Conservation (phyloP, 2,888 invertebrate genomes). For the Epiperipatus broadwayi region DNA sequence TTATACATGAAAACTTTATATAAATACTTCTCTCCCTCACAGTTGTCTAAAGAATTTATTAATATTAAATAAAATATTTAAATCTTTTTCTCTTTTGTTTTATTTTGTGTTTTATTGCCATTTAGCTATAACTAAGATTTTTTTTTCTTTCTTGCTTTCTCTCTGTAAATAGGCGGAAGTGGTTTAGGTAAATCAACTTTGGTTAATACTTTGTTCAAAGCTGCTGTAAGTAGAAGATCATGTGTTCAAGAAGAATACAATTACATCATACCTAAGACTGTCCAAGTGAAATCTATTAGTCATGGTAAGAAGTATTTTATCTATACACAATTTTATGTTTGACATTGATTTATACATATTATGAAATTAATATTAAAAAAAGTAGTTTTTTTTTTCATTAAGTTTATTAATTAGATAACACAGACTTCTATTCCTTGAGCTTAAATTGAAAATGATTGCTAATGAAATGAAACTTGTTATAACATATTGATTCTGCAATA, state of each 20-base stretch:
- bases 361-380: constrained; percentile 1
- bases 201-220: constrained; percentile 22
- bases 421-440: too few species aligned
- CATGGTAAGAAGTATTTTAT: constrained; percentile 18
- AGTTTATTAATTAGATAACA: constrained; percentile 10
- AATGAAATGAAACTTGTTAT: too few species aligned
- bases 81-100: too few species aligned
- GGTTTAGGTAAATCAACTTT: constrained; percentile 23
- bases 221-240: constrained; percentile 18
- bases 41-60: too few species aligned
- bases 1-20: too few species aligned
- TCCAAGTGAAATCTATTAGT: constrained; percentile 18
- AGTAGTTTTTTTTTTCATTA: constrained; percentile 1
- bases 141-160: too few species aligned
- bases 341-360: not conserved
- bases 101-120: too few species aligned
- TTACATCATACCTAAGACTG: constrained; percentile 17
- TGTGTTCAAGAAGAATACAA: constrained; percentile 15
- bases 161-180: constrained; percentile 23
- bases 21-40: too few species aligned
- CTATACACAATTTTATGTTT: not conserved
- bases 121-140: too few species aligned
- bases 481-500: too few species aligned
- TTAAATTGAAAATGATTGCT: too few species aligned
- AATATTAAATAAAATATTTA: too few species aligned